Evolutionary conservation across 2,113 vertebrate species (phyloP).

Genomic region (Neolamprologus tretocephalus): DNA sequence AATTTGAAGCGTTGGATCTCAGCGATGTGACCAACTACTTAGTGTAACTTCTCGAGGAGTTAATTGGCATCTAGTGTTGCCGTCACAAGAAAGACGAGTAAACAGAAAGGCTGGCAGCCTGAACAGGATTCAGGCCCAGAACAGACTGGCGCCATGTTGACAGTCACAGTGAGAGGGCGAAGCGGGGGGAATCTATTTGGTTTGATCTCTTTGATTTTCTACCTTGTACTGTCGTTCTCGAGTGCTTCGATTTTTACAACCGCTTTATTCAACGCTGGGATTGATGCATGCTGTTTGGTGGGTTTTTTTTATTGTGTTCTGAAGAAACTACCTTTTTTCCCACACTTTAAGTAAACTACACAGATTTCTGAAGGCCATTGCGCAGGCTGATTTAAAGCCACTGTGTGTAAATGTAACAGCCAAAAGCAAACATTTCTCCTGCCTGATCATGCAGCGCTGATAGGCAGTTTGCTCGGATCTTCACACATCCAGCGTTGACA

Average conservation of each 20-base stretch:
- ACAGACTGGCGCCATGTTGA: conserved; percentile 23
- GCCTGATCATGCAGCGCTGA: neutral
- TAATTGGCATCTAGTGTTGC: conserved; percentile 1
- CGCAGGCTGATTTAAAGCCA: conserved; percentile 2
- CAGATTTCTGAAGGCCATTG: neutral
- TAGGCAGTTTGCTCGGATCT: neutral
- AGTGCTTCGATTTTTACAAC: neutral
- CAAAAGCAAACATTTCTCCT: neutral
- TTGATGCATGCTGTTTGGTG: neutral
- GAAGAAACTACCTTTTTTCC: neutral
- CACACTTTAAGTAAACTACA: neutral
- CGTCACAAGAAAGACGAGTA: neutral
- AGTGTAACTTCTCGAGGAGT: neutral
- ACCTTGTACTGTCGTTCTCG: neutral
- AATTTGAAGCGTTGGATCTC: conserved; percentile 14
- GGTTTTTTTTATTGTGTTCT: neutral
- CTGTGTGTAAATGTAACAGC: neutral
- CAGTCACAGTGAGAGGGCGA: conserved; percentile 58
- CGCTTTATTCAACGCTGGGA: neutral
- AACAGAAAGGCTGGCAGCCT: neutral
- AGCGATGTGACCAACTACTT: neutral
- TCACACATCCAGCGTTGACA: neutral
- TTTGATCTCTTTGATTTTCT: conserved; percentile 8
- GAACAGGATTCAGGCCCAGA: neutral
- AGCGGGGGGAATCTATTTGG: conserved; percentile 22